A percentile compares a stretch with the other conserved stretches of the same genome.
Conservation (phyloP, 2,888 invertebrate species). For the Choristoneura rosaceana region DNA sequence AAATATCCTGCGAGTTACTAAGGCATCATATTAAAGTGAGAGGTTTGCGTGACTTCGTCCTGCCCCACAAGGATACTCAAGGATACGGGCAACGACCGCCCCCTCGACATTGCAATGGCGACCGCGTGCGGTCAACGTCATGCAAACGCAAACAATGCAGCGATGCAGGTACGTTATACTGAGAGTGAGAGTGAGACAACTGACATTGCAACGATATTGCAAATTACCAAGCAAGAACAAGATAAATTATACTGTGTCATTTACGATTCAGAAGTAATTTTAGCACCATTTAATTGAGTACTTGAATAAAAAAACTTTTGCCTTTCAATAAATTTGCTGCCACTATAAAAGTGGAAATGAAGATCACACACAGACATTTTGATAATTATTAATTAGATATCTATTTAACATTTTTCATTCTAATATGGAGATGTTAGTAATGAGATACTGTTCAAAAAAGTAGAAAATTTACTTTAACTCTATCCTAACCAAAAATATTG, state of each 20-base stretch:
- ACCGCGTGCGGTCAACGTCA: slow-evolving; percentile 41
- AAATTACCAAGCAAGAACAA: slow-evolving; percentile 9
- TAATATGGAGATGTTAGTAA: no score
- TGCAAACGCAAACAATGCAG: slow-evolving; percentile 48
- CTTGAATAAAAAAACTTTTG: background rate
- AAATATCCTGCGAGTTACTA: slow-evolving; percentile 85
- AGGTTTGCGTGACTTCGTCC: slow-evolving; percentile 71
- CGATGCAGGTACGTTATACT: slow-evolving; percentile 44
- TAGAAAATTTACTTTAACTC: no score
- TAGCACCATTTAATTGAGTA: background rate
- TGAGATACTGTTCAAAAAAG: no score
- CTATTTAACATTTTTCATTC: no score
- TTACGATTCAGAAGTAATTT: background rate
- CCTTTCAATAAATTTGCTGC: background rate
- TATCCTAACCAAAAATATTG: no score
- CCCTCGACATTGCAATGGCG: slow-evolving; percentile 47
- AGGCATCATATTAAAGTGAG: slow-evolving; percentile 71
- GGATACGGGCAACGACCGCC: slow-evolving; percentile 78
- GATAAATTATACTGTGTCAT: slow-evolving; percentile 4
- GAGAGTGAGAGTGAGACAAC: slow-evolving; percentile 21
- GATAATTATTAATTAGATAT: no score
- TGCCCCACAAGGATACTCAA: slow-evolving; percentile 80
- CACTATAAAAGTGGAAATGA: no score
- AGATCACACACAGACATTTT: no score
- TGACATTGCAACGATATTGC: slow-evolving; percentile 23